Conservation (phyloP, 2,797 vertebrate genomes). For the Bovichtus diacanthus region DNA sequence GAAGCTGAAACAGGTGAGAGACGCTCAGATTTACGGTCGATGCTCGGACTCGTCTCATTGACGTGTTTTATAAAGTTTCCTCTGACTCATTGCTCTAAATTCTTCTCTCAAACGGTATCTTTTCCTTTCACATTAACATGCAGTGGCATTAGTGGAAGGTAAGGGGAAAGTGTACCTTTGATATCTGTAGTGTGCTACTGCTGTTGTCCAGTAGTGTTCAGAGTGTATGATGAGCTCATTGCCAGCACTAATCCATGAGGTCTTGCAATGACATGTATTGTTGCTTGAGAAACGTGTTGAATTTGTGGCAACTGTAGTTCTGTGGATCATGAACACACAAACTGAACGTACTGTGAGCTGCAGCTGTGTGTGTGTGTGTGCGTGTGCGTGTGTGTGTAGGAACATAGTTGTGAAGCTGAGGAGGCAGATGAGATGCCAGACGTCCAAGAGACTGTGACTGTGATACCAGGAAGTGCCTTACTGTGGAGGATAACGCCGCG, state of each 20-base stretch:
- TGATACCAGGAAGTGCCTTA: conserved; percentile 95
- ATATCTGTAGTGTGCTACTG: conserved; percentile 75
- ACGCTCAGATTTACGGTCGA: neutral
- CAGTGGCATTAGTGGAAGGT: conserved; percentile 81
- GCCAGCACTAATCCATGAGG: conserved; percentile 73
- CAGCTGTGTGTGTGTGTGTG: conserved; percentile 16
- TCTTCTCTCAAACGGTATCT: conserved; percentile 72
- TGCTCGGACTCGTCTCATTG: no score
- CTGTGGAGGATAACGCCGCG: conserved; percentile 94
- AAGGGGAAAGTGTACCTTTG: conserved; percentile 73
- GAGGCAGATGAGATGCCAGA: conserved; percentile 90
- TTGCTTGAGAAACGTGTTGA: conserved; percentile 77
- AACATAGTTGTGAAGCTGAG: conserved; percentile 78
- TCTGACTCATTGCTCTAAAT: conserved; percentile 61
- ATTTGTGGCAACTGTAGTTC: conserved; percentile 69
- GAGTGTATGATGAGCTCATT: conserved; percentile 74
- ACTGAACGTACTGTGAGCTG: conserved; percentile 13
- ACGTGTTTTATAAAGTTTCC: conserved; percentile 41
- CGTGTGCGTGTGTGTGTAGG: conserved; percentile 73
- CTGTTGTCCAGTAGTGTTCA: conserved; percentile 77
- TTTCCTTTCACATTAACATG: conserved; percentile 77
- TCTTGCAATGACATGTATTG: conserved; percentile 76
- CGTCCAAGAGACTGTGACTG: conserved; percentile 92
- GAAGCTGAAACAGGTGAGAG: conserved; percentile 86
- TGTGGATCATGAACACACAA: conserved; percentile 66